These are phyloP conservation scores for Agrotis ipsilon DNA, from an alignment of 2,888 invertebrate species.

Conservation along the genomic window DNA sequence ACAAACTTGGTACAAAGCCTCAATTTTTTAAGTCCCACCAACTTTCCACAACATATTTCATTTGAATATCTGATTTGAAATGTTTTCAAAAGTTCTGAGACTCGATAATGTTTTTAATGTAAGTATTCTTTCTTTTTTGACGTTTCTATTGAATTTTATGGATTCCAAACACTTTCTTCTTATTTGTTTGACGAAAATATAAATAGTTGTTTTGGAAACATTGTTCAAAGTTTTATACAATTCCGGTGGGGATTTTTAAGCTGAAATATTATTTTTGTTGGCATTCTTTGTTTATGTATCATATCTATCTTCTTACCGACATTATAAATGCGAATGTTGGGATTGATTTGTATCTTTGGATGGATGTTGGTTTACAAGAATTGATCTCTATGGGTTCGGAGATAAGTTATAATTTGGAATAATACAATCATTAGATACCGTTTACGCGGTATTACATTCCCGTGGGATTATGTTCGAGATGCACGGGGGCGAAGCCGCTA, in stretches of 20 bases:
- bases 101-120: conserved; percentile 48
- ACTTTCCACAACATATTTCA: conserved; percentile 39
- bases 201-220: conserved; percentile 9
- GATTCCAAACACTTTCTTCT: conserved; percentile 21
- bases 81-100: conserved; percentile 46
- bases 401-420: no score
- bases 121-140: conserved; percentile 25
- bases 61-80: conserved; percentile 56
- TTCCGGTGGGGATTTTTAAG: conserved; percentile 10
- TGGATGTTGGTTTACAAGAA: no score
- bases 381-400: no score
- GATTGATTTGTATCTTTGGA: no score
- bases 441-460: no score
- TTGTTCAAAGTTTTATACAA: not conserved
- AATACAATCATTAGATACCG: no score
- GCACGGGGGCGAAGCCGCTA: no score
- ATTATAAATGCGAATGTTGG: no score
- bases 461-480: no score
- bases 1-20: conserved; percentile 42
- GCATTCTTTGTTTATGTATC: not conserved
- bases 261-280: not conserved
- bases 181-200: conserved; percentile 26
- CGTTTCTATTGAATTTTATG: conserved; percentile 37
- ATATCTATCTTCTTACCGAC: no score
- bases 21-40: conserved; percentile 38